These are phyloP conservation scores for Pteropus rufus DNA, from an alignment of 2,797 vertebrate genomes.

Conservation along the genomic window DNA sequence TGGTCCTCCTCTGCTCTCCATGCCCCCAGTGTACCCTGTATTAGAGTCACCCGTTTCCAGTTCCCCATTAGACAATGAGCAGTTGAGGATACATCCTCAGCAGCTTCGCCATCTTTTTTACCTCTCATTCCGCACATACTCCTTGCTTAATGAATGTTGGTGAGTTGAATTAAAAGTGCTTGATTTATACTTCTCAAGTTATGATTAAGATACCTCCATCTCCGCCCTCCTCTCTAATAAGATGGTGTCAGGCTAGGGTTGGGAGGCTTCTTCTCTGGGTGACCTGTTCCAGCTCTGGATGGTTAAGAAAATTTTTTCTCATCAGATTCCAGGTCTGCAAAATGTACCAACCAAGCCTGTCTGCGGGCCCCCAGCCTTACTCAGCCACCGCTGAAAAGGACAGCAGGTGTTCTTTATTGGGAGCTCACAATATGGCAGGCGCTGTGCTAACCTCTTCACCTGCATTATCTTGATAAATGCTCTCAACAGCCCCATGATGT, in stretches of 20 bases:
- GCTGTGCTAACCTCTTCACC: fast-evolving
- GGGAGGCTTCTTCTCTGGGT: not conserved
- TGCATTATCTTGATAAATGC: not conserved
- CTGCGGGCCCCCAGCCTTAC: not conserved
- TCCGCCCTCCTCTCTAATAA: not conserved
- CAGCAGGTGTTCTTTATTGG: not conserved
- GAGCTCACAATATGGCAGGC: fast-evolving
- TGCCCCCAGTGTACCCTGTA: not conserved
- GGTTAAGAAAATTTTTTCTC: not conserved
- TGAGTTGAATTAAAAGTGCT: not conserved
- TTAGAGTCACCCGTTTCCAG: not conserved
- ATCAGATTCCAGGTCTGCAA: not conserved
- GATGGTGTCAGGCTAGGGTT: not conserved
- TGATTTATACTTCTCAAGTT: not conserved
- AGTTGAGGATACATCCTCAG: not conserved
- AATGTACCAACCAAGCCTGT: not conserved
- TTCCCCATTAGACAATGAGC: not conserved
- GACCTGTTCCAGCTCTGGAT: not conserved
- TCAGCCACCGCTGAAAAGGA: fast-evolving
- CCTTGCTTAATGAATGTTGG: not conserved
- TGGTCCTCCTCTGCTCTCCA: not conserved
- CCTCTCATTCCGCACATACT: fast-evolving
- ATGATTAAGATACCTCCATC: not conserved
- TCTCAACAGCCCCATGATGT: not conserved
- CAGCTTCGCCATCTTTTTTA: not conserved